Evolutionary conservation across 2,888 invertebrate species (phyloP).

Genomic region (Alviniconcha strummeri): DNA sequence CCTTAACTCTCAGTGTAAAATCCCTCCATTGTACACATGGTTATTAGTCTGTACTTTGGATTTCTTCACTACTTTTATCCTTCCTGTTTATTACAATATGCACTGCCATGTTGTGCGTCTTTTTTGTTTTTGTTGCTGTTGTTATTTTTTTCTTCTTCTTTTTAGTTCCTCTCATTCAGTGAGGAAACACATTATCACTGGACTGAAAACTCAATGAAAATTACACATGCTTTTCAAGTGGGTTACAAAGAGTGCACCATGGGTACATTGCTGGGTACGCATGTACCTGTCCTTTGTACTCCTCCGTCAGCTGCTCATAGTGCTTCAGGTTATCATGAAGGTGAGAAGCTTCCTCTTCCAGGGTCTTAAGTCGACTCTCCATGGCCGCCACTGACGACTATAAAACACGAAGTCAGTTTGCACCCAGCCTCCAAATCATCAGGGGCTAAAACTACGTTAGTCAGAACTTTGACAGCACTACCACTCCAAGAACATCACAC

Average conservation of each 20-base stretch:
- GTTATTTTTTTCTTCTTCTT: background rate
- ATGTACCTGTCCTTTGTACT: slow-evolving; percentile 69
- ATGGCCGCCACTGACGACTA: slow-evolving; percentile 63
- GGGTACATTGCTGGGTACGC: slow-evolving; percentile 1
- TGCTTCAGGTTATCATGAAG: slow-evolving; percentile 65
- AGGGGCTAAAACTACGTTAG: too few relatives aligned
- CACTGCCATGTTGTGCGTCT: background rate
- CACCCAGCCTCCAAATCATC: background rate
- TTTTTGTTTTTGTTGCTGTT: too few relatives aligned
- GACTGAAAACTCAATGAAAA: too few relatives aligned
- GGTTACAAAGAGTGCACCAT: slow-evolving; percentile 22
- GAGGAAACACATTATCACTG: too few relatives aligned
- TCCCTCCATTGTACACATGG: too few relatives aligned
- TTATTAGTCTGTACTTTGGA: too few relatives aligned
- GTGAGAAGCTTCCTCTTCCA: slow-evolving; percentile 64
- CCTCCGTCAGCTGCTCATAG: slow-evolving; percentile 68
- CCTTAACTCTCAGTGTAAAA: too few relatives aligned
- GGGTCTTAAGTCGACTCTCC: slow-evolving; percentile 62
- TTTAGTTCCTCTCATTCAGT: background rate
- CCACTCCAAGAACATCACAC: too few relatives aligned
- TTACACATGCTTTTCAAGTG: background rate
- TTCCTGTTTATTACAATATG: background rate
- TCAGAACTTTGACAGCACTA: too few relatives aligned
- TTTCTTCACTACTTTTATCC: too few relatives aligned
- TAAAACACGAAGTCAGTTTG: background rate